Evolutionary conservation across 2,888 invertebrate species (phyloP).

Genomic region (Gymnosoma rotundatum): DNA sequence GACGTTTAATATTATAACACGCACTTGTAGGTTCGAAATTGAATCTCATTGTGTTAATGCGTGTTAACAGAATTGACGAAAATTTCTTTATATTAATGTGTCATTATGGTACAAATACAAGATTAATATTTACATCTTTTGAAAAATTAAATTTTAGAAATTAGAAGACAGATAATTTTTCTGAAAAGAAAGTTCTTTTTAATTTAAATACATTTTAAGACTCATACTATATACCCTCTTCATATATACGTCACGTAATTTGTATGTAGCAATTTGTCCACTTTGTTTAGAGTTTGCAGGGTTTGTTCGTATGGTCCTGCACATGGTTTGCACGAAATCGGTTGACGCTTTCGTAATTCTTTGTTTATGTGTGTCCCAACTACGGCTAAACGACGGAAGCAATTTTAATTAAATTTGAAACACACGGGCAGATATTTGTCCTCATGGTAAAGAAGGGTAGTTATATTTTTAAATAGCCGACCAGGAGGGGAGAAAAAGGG

Average conservation of each 20-base stretch:
- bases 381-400: too few species aligned
- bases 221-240: neutral
- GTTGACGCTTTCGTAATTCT: too few species aligned
- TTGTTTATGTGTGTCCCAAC: too few species aligned
- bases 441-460: too few species aligned
- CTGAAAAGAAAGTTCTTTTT: conserved; percentile 57
- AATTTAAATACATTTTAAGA: neutral
- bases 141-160: conserved; percentile 21
- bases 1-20: conserved; percentile 33
- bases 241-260: neutral
- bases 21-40: conserved; percentile 47
- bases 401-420: too few species aligned
- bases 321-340: too few species aligned
- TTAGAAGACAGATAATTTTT: neutral
- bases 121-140: neutral
- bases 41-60: conserved; percentile 60
- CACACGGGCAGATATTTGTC: too few species aligned
- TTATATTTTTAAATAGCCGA: too few species aligned
- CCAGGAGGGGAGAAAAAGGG: too few species aligned
- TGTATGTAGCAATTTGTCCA: too few species aligned
- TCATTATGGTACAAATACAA: conserved; percentile 38
- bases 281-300: too few species aligned
- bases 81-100: conserved; percentile 26
- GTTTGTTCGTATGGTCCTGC: too few species aligned
- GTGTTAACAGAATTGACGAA: conserved; percentile 39